Evolutionary conservation across 2,113 vertebrate genomes (phyloP).

Genomic region (Montifringilla adamsi): DNA sequence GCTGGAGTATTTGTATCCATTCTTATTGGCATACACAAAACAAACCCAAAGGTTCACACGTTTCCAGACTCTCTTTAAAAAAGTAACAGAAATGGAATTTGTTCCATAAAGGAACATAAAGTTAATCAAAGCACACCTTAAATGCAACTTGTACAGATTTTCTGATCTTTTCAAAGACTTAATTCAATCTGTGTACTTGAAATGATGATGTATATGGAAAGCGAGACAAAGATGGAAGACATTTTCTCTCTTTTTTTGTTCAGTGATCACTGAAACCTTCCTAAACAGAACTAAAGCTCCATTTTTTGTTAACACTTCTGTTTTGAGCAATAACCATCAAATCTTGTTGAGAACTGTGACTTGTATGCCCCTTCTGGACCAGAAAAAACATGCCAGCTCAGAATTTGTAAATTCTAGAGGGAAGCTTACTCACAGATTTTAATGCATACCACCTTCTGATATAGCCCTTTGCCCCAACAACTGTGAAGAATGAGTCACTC

Average conservation of each 20-base stretch:
- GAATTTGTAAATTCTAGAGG: background rate
- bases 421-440: background rate
- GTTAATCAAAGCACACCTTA: background rate
- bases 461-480: background rate
- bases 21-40: background rate
- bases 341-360: background rate
- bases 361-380: background rate
- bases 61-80: background rate
- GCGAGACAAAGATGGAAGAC: background rate
- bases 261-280: background rate
- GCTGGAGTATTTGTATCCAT: background rate
- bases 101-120: background rate
- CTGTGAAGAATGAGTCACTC: constrained; percentile 10
- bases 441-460: background rate
- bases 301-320: background rate
- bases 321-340: background rate
- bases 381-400: background rate
- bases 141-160: background rate
- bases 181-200: background rate
- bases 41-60: background rate
- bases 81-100: background rate
- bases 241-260: background rate
- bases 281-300: background rate
- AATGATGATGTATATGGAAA: background rate
- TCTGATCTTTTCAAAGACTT: background rate